phyloP scores from a whole-genome alignment of 2,797 vertebrate genomes.

The Nyctalus aviator region DNA sequence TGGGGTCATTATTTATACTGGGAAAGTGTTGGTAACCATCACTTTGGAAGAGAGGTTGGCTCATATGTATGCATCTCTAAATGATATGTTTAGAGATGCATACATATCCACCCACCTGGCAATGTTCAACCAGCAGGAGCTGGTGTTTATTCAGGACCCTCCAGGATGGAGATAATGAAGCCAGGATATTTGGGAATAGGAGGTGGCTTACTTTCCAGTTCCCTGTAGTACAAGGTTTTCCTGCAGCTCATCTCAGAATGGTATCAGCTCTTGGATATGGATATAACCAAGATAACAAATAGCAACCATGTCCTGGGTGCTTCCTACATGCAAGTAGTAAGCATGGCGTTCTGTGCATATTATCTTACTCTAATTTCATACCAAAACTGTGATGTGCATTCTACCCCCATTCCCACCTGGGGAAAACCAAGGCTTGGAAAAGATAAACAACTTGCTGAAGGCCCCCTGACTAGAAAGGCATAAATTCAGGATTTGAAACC shows the following conservation, averaged over 20 bases:
- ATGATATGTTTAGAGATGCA: no score
- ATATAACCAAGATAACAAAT: neutral
- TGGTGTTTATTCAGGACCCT: neutral
- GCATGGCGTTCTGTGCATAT: neutral
- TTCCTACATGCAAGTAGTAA: neutral
- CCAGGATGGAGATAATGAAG: neutral
- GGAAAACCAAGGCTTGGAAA: neutral
- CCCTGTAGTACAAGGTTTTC: neutral
- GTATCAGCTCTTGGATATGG: neutral
- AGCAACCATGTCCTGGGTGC: neutral
- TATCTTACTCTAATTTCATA: neutral
- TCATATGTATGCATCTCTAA: no score
- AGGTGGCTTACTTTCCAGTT: neutral
- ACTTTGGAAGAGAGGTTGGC: neutral
- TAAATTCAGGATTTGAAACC: neutral
- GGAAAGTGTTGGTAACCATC: neutral
- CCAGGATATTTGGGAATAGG: neutral
- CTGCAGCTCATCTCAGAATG: neutral
- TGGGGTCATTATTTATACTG: constrained; percentile 24
- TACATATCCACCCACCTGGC: neutral
- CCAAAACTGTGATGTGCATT: neutral
- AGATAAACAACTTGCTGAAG: neutral
- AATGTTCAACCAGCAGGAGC: neutral
- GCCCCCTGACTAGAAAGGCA: neutral
- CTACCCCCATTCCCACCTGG: neutral